Base-by-base conservation (phyloP, 23 tunicate species). In the Aplidium turbinatum region DNA sequence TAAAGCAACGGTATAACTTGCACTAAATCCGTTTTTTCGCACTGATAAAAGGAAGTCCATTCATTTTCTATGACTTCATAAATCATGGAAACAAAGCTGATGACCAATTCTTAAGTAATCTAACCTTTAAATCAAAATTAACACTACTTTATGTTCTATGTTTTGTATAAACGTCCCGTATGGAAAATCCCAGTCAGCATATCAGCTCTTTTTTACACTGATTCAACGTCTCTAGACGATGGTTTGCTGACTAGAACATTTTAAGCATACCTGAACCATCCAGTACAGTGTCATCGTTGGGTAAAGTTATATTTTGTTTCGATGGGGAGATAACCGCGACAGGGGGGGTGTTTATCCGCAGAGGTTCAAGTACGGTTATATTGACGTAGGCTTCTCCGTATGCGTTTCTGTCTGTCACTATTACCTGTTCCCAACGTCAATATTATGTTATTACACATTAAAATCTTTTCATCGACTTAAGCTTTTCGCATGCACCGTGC, bases 201-300 rank as follows among this genome's bases (percentile, higher is more conserved):
- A n/a, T n/a, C n/a, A n/a, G n/a, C n/a, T n/a, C n/a, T n/a, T n/a
- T n/a, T n/a, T n/a, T n/a, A n/a, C n/a, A n/a, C n/a, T n/a, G n/a
- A n/a, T n/a, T n/a, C n/a, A n/a, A n/a, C n/a, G 50, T 42, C 11
- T 9, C 16, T 42, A 42, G 16, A 42, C 11, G 16, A 42, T 42
- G 11, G 11, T 42, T 11, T 42, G 11, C 50, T 28, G 18, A 26
- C 6, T 7, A 63, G 13, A 16, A 26, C 11, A 31, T 7, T 9
- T 6, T 13, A 4, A 72, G 40, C 78, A 67, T 46, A 89, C 96
- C 47, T 47, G 79, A 48, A 3, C 84, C 96, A 82, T 89, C 96
- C 20, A 89, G 51, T 1, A 89, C 18, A 48, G 96, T 64, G 21
- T 58, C 22, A 38, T 82, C 66, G 36, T 76, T 82, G 25, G 96